Base-by-base conservation (phyloP, 2,797 vertebrate genomes). In the Pseudomugil gertrudae region DNA sequence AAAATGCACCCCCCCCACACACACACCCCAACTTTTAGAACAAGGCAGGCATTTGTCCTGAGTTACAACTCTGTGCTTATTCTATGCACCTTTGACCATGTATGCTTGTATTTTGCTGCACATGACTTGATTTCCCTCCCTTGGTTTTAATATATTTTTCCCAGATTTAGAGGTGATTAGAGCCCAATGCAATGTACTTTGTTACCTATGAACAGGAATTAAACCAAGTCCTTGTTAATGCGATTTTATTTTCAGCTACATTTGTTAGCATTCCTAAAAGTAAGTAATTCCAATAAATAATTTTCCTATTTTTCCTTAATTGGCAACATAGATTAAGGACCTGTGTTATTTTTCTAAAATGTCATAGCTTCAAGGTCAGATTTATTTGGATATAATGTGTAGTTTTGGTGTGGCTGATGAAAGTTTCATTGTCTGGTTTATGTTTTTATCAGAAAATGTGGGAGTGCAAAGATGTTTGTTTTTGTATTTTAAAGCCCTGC, bases 251-350 rank as follows among this genome's bases (percentile, higher is more conserved):
- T 38, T 4, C 3, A 40, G 48, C 62, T 21, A 73, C 57, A 56
- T 81, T 75, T 89, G 60, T 88, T 79, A 68, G 80, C 74, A 72
- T 88, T 86, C 77, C 72, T 63, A 15, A 58, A 63, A 63, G 43
- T 51, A 68, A 66, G 63, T 71, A 79, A 51, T 58, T 61, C 32
- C 75, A 70, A 68, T 38, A 75, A 79, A 74, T 71, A 47, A 26
- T 54, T 7, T 65, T 74, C 24, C 32, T 8, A 2, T 72, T 78
- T 77, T 23, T 19, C 24, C 32, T 66, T 8, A 65, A 78, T 47
- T 66, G 65, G 27, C 63, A 24, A 50, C 27, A 38, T 8, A 59
- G 53, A 73, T 54, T 0, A 9, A 66, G n/a, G 14, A 2, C 32
- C 45, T 32, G 52, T 61, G 15, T 68, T 27, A 61, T 47, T 56